Base-by-base conservation (phyloP, 2,113 vertebrate genomes). In the Heteronetta atricapilla region DNA sequence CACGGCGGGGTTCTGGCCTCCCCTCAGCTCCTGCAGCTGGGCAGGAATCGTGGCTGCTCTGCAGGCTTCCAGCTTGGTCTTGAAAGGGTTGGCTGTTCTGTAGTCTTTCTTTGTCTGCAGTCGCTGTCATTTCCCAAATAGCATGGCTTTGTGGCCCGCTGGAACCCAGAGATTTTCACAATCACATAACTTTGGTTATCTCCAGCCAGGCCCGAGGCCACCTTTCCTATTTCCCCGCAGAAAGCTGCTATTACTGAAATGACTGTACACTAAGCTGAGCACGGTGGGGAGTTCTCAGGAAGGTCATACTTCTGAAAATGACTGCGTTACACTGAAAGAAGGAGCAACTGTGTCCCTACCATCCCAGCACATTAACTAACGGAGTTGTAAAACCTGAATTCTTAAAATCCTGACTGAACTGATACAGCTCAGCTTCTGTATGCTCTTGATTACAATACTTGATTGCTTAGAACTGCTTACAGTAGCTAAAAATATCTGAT, bases 401-500 rank as follows among this genome's bases (percentile, higher is more conserved):
- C 60, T 83, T 86, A 89, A 91, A 90, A 76, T 56, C 44, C 58
- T 77, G 26, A 36, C 67, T 34, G 89, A 82, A 46, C 18, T 53
- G 34, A 42, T 82, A 7, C 6, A 86, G 59, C 68, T 77, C 82
- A 89, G 42, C 56, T 75, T 90, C 67, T 87, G 21, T 59, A 5
- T 67, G 59, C 73, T 82, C 77, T 72, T 95, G 84, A 87, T 96
- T 96, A 38, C 56, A 89, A 75, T 68, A 64, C 74, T 86, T 91
- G 77, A 95, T 95, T 95, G 87, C 89, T 66, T 87, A 56, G 75
- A 93, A 88, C 81, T 76, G 82, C 82, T 95, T 90, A 46, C 58
- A 36, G 63, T 46, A 58, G 67, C 93, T 94, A 95, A 95, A 96
- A 94, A 96, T 95, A 93, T 69, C 92, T 73, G 48, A 94, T 91